Conservation (phyloP, 2,797 vertebrate species). For the Buceros bicornis region DNA sequence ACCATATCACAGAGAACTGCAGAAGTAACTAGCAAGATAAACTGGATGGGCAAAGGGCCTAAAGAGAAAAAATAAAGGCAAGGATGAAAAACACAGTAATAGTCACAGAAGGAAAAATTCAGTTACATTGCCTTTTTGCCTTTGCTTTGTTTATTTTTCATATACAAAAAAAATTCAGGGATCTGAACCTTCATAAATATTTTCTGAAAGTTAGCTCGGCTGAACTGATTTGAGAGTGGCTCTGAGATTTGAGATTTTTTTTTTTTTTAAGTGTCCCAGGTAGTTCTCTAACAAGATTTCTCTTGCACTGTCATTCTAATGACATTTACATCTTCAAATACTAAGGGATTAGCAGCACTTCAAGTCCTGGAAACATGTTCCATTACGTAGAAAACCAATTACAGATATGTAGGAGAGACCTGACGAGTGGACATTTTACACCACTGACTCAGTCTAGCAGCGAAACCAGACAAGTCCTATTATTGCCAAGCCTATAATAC, state of each 20-base stretch:
- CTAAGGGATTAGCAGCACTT: neutral
- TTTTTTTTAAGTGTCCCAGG: neutral
- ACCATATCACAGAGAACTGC: neutral
- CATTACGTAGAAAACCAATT: neutral
- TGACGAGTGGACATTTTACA: neutral
- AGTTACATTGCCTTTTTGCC: neutral
- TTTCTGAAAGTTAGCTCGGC: neutral
- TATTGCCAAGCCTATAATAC: neutral
- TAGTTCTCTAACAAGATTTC: neutral
- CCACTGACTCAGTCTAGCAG: conserved; percentile 43
- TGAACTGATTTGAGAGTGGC: neutral
- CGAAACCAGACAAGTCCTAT: conserved; percentile 43
- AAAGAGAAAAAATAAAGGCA: neutral
- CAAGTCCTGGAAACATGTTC: neutral
- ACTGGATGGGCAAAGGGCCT: neutral
- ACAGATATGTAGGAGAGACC: neutral
- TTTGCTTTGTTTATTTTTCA: neutral
- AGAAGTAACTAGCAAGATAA: neutral
- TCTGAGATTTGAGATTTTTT: neutral
- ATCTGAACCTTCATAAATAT: neutral
- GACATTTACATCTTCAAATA: conserved; percentile 12
- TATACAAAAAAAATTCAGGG: neutral
- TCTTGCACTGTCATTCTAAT: neutral
- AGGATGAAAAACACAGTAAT: neutral
- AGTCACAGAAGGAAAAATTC: neutral